These are phyloP conservation scores for Salvelinus alpinus DNA, from an alignment of 2,113 vertebrate genomes.

Conservation along the genomic window DNA sequence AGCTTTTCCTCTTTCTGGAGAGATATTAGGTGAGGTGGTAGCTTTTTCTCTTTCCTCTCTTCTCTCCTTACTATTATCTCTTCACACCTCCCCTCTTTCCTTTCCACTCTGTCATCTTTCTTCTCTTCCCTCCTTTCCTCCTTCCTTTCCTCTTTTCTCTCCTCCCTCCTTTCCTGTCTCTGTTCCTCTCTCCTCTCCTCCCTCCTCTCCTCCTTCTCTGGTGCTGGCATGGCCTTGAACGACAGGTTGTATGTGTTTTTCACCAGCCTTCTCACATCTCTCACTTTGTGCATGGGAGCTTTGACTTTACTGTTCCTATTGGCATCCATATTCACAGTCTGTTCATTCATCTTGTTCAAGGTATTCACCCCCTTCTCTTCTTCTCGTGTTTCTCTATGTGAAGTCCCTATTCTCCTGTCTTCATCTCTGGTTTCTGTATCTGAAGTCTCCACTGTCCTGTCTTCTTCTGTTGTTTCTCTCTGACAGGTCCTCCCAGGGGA, in stretches of 20 bases:
- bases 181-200: neutral
- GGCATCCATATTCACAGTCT: conserved; percentile 45
- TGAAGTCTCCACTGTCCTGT: conserved; percentile 15
- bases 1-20: conserved; percentile 20
- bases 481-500: conserved; percentile 24
- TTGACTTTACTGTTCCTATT: conserved; percentile 54
- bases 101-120: conserved; percentile 20
- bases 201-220: conserved; percentile 21
- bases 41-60: conserved; percentile 7
- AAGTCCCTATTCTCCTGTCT: conserved; percentile 15
- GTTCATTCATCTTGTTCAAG: conserved; percentile 23
- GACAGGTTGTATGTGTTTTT: conserved; percentile 86
- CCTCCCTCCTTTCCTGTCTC: conserved; percentile 17
- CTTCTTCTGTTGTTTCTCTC: conserved; percentile 12
- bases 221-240: conserved; percentile 66
- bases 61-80: conserved; percentile 12
- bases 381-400: too few relatives aligned
- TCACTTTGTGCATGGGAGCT: conserved; percentile 76
- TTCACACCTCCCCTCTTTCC: neutral
- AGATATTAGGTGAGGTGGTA: conserved; percentile 28
- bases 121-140: conserved; percentile 16
- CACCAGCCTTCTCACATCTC: conserved; percentile 86
- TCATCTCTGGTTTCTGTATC: conserved; percentile 3
- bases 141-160: conserved; percentile 12
- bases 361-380: conserved; percentile 7